Base-by-base conservation (phyloP, 2,113 vertebrate genomes). In the Pitta sordida region DNA sequence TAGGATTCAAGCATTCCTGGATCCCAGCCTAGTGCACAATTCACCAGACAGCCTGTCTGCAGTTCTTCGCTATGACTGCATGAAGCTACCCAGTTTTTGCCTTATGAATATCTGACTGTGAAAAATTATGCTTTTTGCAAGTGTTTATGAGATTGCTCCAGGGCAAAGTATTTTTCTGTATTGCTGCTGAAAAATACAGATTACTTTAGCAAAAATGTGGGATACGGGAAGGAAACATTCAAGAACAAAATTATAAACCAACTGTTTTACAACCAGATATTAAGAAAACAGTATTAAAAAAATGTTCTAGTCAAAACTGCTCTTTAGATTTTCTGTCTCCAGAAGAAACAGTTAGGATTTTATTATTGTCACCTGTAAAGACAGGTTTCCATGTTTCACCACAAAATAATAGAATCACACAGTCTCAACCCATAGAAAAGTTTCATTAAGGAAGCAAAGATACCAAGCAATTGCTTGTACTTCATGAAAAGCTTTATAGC, bases 41-140 rank as follows among this genome's bases (percentile, higher is more conserved):
- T 83, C 92, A 79, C 95, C 43, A 95, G 94, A 96, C 96, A 96
- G 92, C 59, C 83, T 96, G 95, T 96, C 95, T 97, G 89, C 91
- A 93, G 77, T 77, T 76, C 56, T 94, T 78, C 3, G 9, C 92
- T 86, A 46, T 56, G 82, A 86, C 92, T 94, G 64, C 27, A 2
- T 65, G 83, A 92, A 96, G 70, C 65, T 95, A 81, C 89, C 15
- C 68, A 60, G 53, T 36, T 93, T 92, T 80, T 92, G 83, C 77
- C 48, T 95, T 83, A 94, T 83, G 88, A 95, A 80, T 89, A 92
- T 92, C 48, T 59, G 89, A 94, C 92, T 93, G 65, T 85, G 88
- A 94, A 96, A 95, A 96, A 85, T 78, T 94, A 87, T 68, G 82
- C 41, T 80, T 86, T 91, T 73, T 92, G 86, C 44, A 88, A 95